phyloP scores from a whole-genome alignment of 2,797 vertebrate genomes.

The Astyanax mexicanus region DNA sequence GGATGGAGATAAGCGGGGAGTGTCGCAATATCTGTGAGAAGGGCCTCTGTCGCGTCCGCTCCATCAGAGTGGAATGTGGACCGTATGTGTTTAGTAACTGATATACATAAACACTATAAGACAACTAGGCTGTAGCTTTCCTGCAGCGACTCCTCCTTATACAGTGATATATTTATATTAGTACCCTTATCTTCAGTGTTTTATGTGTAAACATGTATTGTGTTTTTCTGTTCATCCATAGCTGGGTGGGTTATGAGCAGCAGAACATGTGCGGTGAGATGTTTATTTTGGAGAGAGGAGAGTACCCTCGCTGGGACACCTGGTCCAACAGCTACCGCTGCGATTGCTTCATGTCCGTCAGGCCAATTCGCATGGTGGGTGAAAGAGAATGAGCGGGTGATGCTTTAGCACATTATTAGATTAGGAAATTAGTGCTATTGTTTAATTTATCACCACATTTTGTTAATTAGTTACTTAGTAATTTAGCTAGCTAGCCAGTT shows the following conservation, averaged over 20 bases:
- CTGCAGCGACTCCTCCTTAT: no score
- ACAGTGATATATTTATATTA: background rate
- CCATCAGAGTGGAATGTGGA: slow-evolving; percentile 83
- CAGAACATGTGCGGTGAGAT: slow-evolving; percentile 84
- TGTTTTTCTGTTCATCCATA: slow-evolving; percentile 53
- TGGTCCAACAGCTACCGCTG: slow-evolving; percentile 88
- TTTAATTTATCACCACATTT: background rate
- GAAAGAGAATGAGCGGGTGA: background rate
- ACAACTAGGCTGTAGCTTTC: background rate
- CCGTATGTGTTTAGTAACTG: slow-evolving; percentile 80
- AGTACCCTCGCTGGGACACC: slow-evolving; percentile 88
- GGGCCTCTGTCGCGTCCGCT: slow-evolving; percentile 79
- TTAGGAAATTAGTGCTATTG: background rate
- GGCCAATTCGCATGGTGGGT: slow-evolving; percentile 83
- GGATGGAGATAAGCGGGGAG: slow-evolving; percentile 79
- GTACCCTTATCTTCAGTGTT: background rate
- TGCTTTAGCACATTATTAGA: background rate
- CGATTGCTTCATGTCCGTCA: slow-evolving; percentile 83
- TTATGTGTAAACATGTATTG: background rate
- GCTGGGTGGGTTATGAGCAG: slow-evolving; percentile 86
- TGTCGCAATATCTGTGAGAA: slow-evolving; percentile 81
- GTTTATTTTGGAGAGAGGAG: slow-evolving; percentile 87
- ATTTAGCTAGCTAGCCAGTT: no score
- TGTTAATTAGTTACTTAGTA: no score
- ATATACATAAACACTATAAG: background rate